Base-by-base conservation (phyloP, 2,888 invertebrate genomes). In the Eupithecia insigniata region DNA sequence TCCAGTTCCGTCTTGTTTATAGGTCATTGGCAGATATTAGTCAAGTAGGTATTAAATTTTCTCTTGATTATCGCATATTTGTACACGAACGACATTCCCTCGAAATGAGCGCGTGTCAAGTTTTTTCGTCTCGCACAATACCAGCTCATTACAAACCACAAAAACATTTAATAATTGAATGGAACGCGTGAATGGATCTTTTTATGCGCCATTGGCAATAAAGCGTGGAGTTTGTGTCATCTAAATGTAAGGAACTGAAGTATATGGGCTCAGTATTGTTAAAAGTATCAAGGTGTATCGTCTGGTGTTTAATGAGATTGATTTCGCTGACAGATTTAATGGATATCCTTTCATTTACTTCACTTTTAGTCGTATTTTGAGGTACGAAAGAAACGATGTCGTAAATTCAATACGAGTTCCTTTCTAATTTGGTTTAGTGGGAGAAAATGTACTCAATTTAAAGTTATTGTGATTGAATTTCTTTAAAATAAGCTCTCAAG, bases 91-190 rank as follows among this genome's bases (percentile, higher is more conserved):
- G 39, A 65, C 66, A 74, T 71, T 64, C 62, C 58, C 64, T 71
- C 32, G 58, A 67, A 71, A 67, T 65, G 69, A 71, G 72, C 71
- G 71, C 69, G 73, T 73, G 79, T 73, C 73, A 72, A 64, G 65
- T 74, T 75, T 79, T 78, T 80, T 55, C 55, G 22, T 55, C 69
- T 68, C 73, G 71, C 73, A 83, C 83, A 82, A 82, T 84, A 75
- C 73, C 66, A 69, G 74, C 79, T 83, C 80, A 82, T 84, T 82
- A 83, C 77, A 71, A 62, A 43, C 66, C 51, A 64, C 79, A 85
- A 86, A 85, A 86, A 83, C 75, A 78, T 82, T 80, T 67, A 74
- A 79, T 78, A 81, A 84, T 81, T 80, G 83, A 82, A 82, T 82
- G 82, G 76, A 83, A 74, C 81, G 75, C 73, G 74, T 81, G 80